These are phyloP conservation scores for Crossocerus cetratus DNA, from an alignment of 2,888 invertebrate species.

Conservation along the genomic window DNA sequence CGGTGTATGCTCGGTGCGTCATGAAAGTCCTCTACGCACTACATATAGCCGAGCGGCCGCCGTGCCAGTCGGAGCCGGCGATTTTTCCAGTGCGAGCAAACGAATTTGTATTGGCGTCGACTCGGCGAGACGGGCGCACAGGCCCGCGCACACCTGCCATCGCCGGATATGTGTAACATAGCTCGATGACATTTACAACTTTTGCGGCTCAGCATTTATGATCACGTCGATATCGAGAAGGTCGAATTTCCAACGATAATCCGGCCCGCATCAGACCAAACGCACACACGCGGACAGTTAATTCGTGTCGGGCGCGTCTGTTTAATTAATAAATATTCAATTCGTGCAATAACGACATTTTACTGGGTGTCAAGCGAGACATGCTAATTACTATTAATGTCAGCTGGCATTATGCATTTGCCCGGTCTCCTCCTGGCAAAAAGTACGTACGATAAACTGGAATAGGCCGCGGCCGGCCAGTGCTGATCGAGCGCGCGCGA, in stretches of 20 bases:
- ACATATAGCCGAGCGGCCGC: neutral
- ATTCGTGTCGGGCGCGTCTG: slow-evolving; percentile 16
- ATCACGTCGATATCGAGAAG: no score
- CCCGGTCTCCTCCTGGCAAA: neutral
- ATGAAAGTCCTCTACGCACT: no score
- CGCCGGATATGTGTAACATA: neutral
- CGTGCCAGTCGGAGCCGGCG: slow-evolving; percentile 4
- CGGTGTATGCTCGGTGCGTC: neutral
- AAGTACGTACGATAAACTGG: neutral
- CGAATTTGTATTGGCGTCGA: neutral
- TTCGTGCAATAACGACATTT: slow-evolving; percentile 25
- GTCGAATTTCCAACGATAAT: no score
- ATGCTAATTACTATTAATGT: slow-evolving; percentile 5
- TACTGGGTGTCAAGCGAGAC: slow-evolving; percentile 1
- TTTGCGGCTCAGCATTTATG: no score
- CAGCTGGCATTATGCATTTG: neutral
- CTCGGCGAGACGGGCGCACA: neutral
- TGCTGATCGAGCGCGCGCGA: no score
- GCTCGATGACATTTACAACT: no score
- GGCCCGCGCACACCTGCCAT: no score
- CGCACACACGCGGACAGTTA: slow-evolving; percentile 16
- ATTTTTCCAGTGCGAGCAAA: neutral
- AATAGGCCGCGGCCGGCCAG: neutral
- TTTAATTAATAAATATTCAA: slow-evolving; percentile 31
- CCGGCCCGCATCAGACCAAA: neutral